Percentiles rank a stretch among this genome's conserved stretches.
phyloP scores from a whole-genome alignment of 1,140 invertebrate species.

The Pogonognathellus flavescens region DNA sequence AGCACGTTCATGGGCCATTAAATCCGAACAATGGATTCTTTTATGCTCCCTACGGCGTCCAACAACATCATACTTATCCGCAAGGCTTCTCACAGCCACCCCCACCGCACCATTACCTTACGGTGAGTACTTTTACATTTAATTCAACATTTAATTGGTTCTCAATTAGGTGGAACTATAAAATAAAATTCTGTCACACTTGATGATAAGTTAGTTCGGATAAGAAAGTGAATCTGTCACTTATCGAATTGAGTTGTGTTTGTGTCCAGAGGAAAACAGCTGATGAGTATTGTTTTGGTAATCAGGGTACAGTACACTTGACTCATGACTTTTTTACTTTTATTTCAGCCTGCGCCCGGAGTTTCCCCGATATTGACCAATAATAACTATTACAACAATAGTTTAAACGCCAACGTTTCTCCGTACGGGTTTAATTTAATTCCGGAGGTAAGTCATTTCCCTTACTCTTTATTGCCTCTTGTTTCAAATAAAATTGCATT shows the following conservation, averaged over 20 bases:
- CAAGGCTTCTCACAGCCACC: constrained; percentile 58
- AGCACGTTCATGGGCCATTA: constrained; percentile 57
- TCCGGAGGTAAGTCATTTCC: constrained; percentile 43
- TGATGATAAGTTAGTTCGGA: no score
- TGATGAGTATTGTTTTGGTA: not conserved
- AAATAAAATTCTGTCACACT: not conserved
- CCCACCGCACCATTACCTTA: constrained; percentile 50
- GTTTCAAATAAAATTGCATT: no score
- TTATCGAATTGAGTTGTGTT: no score
- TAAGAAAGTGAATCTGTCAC: no score
- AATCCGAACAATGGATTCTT: constrained; percentile 55
- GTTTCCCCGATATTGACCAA: constrained; percentile 58
- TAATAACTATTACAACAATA: constrained; percentile 57
- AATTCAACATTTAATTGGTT: no score
- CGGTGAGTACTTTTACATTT: not conserved
- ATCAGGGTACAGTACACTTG: not conserved
- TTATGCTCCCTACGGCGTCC: constrained; percentile 52
- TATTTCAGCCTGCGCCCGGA: constrained; percentile 53
- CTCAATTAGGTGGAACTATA: no score
- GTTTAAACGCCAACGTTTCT: constrained; percentile 23
- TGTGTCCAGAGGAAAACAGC: no score
- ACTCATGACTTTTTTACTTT: not conserved
- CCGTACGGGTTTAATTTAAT: constrained; percentile 54
- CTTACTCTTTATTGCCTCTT: not conserved
- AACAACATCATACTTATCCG: constrained; percentile 51